Evolutionary conservation across 2,113 vertebrate species (phyloP).

Genomic region (Larimichthys polyactis): DNA sequence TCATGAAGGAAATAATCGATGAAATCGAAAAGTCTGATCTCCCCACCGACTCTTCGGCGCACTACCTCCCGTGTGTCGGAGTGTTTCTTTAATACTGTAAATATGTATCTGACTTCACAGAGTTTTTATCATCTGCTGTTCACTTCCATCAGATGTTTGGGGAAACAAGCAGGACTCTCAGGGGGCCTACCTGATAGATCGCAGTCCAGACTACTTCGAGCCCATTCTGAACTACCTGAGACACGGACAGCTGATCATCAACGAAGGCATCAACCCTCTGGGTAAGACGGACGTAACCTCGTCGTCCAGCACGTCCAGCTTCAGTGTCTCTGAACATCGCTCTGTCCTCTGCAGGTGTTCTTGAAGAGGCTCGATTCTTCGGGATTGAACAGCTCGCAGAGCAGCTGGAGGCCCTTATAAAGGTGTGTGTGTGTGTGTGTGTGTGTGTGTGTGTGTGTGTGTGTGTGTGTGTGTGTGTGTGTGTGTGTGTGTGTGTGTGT

Average conservation of each 20-base stretch:
- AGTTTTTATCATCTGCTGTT: background rate
- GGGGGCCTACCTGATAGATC: slow-evolving; percentile 95
- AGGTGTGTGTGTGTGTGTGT: slow-evolving; percentile 79
- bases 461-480: background rate
- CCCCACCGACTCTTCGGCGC: too few species aligned
- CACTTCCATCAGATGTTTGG: slow-evolving; percentile 88
- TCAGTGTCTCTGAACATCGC: background rate
- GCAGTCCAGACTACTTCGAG: slow-evolving; percentile 96
- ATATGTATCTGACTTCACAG: background rate
- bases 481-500: too few species aligned
- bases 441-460: too few species aligned
- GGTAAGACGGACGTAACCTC: slow-evolving; percentile 76
- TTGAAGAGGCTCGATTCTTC: slow-evolving; percentile 96
- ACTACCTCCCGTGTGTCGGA: too few species aligned
- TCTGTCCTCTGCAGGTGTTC: slow-evolving; percentile 83
- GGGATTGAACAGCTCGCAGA: slow-evolving; percentile 94
- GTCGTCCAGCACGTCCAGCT: background rate
- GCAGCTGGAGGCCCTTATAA: slow-evolving; percentile 92
- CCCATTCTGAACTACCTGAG: slow-evolving; percentile 96
- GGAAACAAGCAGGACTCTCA: slow-evolving; percentile 92
- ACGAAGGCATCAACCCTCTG: slow-evolving; percentile 94
- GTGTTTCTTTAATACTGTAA: too few species aligned
- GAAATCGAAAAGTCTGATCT: too few species aligned
- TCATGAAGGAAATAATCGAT: too few species aligned
- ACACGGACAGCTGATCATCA: slow-evolving; percentile 96